Evolutionary conservation across 2,797 vertebrate species (phyloP).

Genomic region (Tenualosa ilisha): DNA sequence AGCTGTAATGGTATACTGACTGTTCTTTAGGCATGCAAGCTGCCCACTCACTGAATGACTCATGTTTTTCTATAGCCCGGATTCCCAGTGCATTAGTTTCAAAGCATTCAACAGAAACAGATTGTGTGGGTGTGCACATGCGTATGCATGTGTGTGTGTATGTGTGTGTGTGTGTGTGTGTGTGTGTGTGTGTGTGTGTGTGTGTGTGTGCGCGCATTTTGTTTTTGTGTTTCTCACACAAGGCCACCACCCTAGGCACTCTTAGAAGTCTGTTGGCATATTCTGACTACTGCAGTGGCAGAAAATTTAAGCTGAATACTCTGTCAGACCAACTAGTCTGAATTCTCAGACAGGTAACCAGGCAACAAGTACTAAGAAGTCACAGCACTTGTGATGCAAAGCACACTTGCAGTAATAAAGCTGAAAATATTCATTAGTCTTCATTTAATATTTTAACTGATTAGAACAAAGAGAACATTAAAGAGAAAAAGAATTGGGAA

Average conservation of each 20-base stretch:
- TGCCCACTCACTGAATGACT: slow-evolving; percentile 17
- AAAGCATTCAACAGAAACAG: not conserved
- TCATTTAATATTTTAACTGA: not conserved
- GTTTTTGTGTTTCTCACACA: not conserved
- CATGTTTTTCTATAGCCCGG: not conserved
- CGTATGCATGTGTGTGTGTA: not conserved
- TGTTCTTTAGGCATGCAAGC: slow-evolving; percentile 1
- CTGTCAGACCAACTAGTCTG: not conserved
- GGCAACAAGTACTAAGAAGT: not conserved
- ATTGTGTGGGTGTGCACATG: not conserved
- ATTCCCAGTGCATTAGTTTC: not conserved
- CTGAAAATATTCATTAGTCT: not conserved
- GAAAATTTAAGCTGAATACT: not conserved
- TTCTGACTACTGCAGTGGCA: not conserved
- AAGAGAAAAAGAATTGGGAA: not conserved
- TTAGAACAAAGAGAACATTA: not conserved
- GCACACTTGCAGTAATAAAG: not conserved
- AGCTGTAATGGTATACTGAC: not conserved
- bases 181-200: not conserved
- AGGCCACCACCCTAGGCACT: not conserved
- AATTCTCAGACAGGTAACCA: not conserved
- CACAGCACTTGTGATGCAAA: not conserved
- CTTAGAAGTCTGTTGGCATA: not conserved
- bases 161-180: not conserved
- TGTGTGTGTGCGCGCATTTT: not conserved